Conservation (phyloP, 2,888 invertebrate genomes). For the Elgonia sp. region DNA sequence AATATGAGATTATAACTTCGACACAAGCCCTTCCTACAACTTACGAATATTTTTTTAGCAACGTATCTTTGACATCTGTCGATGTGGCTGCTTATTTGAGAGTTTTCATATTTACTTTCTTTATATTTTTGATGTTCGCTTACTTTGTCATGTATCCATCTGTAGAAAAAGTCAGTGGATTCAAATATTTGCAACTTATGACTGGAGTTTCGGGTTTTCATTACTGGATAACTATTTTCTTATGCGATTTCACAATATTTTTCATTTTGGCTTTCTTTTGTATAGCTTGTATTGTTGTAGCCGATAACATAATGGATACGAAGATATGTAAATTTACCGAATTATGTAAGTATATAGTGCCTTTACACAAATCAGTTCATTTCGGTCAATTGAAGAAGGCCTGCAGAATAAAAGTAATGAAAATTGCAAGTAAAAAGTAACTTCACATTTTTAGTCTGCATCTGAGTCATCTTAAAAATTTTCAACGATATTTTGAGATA, state of each 20-base stretch:
- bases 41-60: constrained; percentile 21
- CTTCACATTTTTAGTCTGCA: no score
- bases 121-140: constrained; percentile 82
- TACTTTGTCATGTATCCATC: constrained; percentile 89
- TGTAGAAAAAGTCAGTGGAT: constrained; percentile 89
- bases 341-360: constrained; percentile 85
- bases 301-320: constrained; percentile 80
- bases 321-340: constrained; percentile 84
- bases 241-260: constrained; percentile 88
- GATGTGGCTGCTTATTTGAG: constrained; percentile 69
- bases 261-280: constrained; percentile 78
- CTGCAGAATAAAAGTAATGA: no score
- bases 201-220: constrained; percentile 89
- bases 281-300: neutral
- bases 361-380: no score
- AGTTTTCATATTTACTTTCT: constrained; percentile 78
- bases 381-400: no score
- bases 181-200: constrained; percentile 91
- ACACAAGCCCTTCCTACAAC: constrained; percentile 81
- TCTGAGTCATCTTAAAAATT: no score
- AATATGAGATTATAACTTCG: constrained; percentile 80
- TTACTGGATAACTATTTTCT: constrained; percentile 90
- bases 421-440: no score
- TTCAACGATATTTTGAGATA: no score
- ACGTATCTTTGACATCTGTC: constrained; percentile 22